Base-by-base conservation (phyloP, 2,113 vertebrate species). In the Gymnobelideus leadbeateri region DNA sequence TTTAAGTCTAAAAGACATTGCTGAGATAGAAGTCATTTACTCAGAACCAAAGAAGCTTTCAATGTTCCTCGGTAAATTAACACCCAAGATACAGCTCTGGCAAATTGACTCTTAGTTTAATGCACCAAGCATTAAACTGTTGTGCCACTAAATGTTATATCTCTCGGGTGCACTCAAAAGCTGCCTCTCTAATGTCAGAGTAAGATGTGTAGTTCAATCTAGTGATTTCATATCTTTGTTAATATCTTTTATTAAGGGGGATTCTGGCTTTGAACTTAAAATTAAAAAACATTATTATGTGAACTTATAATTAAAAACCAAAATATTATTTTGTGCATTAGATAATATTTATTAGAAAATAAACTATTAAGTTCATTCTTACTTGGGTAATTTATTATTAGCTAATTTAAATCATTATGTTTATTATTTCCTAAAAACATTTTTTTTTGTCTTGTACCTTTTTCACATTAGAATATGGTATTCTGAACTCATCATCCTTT, bases 231-330 rank as follows among this genome's bases (percentile, higher is more conserved):
- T 49, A 61, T 23, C 37, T 90, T 21, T 46, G 77, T n/a, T 89
- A 92, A 91, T 54, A 37, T 93, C 92, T 93, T 55, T 77, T 77
- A 23, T 89, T 93, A 90, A 91, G 11, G 55, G 61, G 2, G 19
- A 43, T 84, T 93, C 10, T 91, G 23, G 51, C 77, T 92, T 97
- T 91, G 23, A 0, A 55, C 7, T 91, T 68, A 19, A 43, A 52
- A 77, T 90, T 95, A 31, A 96, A 90, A 61, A 95, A 49, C 47
- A 96, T n/a, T 90, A 92, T 89, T 91, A 25, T 93, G 37, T 37
- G 3, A 68, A 31, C 11, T 68, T 68, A 68, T 68, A 68, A 37
- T 77, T 84, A 84, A 84, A 84, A 84, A 43, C 16, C 1, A 21
- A 1, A 21, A 43, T 16, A 84, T 43, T 84, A 84, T 77, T 77